These are phyloP conservation scores for Turnix velox DNA, from an alignment of 2,113 vertebrate species.

Conservation along the genomic window DNA sequence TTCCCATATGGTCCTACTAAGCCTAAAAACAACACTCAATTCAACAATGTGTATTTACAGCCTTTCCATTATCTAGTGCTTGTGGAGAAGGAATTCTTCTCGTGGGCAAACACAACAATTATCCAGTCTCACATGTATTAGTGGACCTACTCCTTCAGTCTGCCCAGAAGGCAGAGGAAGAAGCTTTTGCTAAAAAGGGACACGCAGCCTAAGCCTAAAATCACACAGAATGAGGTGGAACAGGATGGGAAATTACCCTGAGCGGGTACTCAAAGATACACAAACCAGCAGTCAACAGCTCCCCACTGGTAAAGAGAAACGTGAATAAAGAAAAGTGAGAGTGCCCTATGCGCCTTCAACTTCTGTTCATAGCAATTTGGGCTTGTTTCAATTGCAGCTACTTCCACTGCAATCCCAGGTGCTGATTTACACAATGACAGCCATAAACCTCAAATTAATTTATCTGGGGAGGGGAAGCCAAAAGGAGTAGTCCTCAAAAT, in stretches of 20 bases:
- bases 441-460: neutral
- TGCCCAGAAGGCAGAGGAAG: neutral
- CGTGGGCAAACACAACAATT: neutral
- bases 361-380: neutral
- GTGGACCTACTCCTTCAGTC: neutral
- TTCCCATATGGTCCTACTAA: slow-evolving; percentile 4
- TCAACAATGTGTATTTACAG: neutral
- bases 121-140: neutral
- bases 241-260: neutral
- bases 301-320: neutral
- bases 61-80: neutral
- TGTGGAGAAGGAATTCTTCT: neutral
- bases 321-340: neutral
- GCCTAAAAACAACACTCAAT: neutral
- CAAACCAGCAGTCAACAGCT: neutral
- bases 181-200: neutral
- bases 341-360: neutral
- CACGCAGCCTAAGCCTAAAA: neutral
- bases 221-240: neutral
- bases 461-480: neutral
- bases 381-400: neutral
- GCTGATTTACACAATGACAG: neutral
- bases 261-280: neutral
- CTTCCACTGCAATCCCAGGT: neutral
- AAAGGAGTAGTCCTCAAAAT: neutral